Base-by-base conservation (phyloP, 2,113 vertebrate species). In the Actinemys pallida region DNA sequence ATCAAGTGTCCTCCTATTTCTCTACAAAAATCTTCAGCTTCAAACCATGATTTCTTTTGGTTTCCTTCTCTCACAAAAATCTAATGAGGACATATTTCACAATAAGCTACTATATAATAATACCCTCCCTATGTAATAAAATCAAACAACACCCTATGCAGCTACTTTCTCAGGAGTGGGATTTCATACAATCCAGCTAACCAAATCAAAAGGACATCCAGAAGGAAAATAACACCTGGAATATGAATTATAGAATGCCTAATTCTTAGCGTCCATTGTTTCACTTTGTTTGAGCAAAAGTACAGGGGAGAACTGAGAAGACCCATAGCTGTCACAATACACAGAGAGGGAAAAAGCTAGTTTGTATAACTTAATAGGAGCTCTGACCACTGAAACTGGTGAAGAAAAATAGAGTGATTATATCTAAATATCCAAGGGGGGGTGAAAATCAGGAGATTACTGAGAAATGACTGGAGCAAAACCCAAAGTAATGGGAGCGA, bases 1-100 rank as follows among this genome's bases (percentile, higher is more conserved):
- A 98, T 89, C 69, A 99, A 97, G 87, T 99, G 98, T 50, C 99
- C 99, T 35, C 99, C 99, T 75, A 99, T 97, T 88, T 97, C 97
- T 97, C 69, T 97, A 94, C 99, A 99, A 94, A 99, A 99, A 81
- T 99, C 98, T 65, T 88, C 98, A 5, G 99, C 98, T 86, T 99
- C 99, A 83, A 98, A 96, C 99, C 99, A 99, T 19, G 98, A 98
- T 96, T 98, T 99, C 95, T 98, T 99, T 3, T 96, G 31, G 2
- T 95, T 89, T 90, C 97, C 94, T n/a, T 96, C 94, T 93, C 96
- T 94, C 39, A 79, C 78, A 95, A 96, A 98, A 81, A 98, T 95
- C 98, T 98, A 80, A 93, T 78, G 19, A 81, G 31, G 84, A 84
- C 56, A 92, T 29, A 91, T 62, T 6, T 19, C 82, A 91, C 82